Base-by-base conservation (phyloP, 2,113 vertebrate genomes). In the Barnardius zonarius region DNA sequence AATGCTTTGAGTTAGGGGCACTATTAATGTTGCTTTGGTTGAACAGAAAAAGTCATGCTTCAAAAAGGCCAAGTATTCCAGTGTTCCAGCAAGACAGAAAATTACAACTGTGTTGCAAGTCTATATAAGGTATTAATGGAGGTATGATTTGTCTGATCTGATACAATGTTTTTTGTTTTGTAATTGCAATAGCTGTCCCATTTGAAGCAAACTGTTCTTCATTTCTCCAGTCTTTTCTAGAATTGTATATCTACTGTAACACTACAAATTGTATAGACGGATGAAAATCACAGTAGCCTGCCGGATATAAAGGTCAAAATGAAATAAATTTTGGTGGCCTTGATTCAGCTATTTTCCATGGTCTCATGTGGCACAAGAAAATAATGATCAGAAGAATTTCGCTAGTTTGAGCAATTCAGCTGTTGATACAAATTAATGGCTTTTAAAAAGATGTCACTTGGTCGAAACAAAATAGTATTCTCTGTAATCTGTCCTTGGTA, bases 351-450 rank as follows among this genome's bases (percentile, higher is more conserved):
- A 90, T 96, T 84, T 51, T 79, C 57, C 92, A 39, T 69, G 18
- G 27, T 62, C 11, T 91, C 44, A 54, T 72, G 41, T 48, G 69
- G 33, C 30, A 93, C 31, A 91, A 85, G 48, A 88, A 93, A 94
- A 91, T 83, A 93, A 90, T 19, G 17, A 96, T 18, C 41, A 82
- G 74, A 63, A 75, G 62, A 90, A 68, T 90, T 95, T 85, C 94
- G 23, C 23, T 78, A 44, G 8, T 54, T 57, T 73, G n/a, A 78
- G 62, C 61, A 92, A 31, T 76, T 92, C 90, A 83, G 28, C 35
- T 94, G 39, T 68, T 94, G 46, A 59, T 86, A 64, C 15, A 90
- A 91, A 85, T 76, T 88, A 84, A 76, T 74, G 16, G n/a, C 11
- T 94, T 69, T 66, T 82, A 12, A 83, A 92, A 69, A 62, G 17